Percentiles rank a stretch among this genome's conserved stretches.
Conservation (phyloP, 2,113 vertebrate genomes). For the Megatriorchis doriae region DNA sequence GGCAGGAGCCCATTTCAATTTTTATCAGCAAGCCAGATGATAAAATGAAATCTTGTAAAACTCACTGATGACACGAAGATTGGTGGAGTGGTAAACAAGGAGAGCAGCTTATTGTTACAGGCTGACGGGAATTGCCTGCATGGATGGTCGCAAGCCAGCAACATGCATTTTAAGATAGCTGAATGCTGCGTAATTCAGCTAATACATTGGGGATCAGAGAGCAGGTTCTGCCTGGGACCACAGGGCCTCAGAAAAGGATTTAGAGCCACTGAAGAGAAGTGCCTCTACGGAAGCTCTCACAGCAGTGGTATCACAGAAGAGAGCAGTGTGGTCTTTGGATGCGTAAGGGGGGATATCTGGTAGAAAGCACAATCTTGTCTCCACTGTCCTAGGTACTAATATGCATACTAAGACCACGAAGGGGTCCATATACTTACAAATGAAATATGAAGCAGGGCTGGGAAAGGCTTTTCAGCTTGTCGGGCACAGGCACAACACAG, state of each 20-base stretch:
- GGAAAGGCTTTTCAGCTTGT: neutral
- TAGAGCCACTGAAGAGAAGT: neutral
- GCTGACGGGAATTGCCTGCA: neutral
- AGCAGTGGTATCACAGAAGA: neutral
- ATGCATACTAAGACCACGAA: neutral
- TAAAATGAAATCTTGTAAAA: neutral
- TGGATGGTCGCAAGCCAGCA: neutral
- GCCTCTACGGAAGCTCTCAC: neutral
- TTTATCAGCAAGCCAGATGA: neutral
- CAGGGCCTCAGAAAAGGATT: neutral
- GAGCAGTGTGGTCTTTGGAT: neutral
- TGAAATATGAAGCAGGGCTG: neutral
- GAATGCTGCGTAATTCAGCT: neutral
- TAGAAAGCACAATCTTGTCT: neutral
- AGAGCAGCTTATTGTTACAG: neutral
- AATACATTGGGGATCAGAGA: fast-evolving
- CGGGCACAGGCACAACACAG: neutral
- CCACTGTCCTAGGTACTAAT: neutral
- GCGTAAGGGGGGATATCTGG: neutral
- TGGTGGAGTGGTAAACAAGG: neutral
- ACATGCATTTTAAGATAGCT: neutral
- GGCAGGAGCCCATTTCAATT: neutral
- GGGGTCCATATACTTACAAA: neutral
- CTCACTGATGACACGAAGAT: fast-evolving
- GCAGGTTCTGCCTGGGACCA: neutral